Base-by-base conservation (phyloP, 1,140 invertebrate genomes). In the Heliconius nattereri region DNA sequence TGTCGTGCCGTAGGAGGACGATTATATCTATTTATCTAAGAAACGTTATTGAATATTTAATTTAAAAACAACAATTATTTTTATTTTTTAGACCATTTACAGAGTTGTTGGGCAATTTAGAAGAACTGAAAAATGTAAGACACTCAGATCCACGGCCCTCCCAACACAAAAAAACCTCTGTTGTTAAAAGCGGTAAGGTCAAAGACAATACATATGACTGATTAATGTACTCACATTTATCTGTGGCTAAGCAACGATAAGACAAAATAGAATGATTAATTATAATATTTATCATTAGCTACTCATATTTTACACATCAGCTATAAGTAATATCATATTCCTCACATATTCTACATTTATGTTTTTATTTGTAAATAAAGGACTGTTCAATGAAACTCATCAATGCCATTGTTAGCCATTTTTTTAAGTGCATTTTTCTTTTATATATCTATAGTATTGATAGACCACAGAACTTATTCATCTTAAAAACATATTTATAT, bases 81-180 rank as follows among this genome's bases (percentile, higher is more conserved):
- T 77, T 77, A 73, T 7, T 82, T 84, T 84, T 70, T 86, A 95
- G 94, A 66, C 92, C 91, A 7, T 95, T 94, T 76, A 92, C 91
- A 37, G 92, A 94, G 45, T 84, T 94, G 29, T 81, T 95, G n/a
- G 93, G 93, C 23, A 90, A 94, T 83, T 85, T 95, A 73, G 85
- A 94, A 71, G 91, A 92, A 79, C 83, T 95, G n/a, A 94, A 84
- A 85, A 88, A 88, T 57, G 87, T 92, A 57, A 81, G 87, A 70
- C 90, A 94, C 60, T 81, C 86, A 11, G 87, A 87, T 7, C 86
- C 91, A 19, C 79, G 89, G 29, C 86, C 90, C 6, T 92, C 91
- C 1, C 86, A 90, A 74, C 87, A 89, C 52, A 91, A 90, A 71
- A 93, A 92, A 78, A 86, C 82, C 8, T 92, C 92, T 8, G 87